Base-by-base conservation (phyloP, 2,113 vertebrate genomes). In the Hiodon alosoides region DNA sequence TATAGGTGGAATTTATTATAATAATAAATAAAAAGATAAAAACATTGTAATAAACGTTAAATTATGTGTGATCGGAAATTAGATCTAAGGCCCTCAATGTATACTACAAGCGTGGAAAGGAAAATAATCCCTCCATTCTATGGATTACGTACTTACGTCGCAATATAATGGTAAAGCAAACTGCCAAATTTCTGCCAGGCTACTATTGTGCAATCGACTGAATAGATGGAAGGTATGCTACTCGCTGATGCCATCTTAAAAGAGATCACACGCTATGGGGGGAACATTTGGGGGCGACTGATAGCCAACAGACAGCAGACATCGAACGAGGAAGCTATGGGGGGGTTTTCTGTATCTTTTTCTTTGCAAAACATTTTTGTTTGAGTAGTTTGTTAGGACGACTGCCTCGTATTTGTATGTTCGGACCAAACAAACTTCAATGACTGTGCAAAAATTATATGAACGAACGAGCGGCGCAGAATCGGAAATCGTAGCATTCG, bases 381-480 rank as follows among this genome's bases (percentile, higher is more conserved):
- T 31, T 31, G 31, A 31, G 31, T 71, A 16, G 47, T 58, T 3
- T 31, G 17, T 7, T 11, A 54, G 50, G 31, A 59, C 10, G 2
- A 11, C 13, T 7, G 13, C 50, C 69, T 47, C 69, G 48, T 3
- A 5, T 9, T 59, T 60, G 7, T 71, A 72, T 52, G 64, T 59
- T 67, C 16, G 54, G 14, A 64, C 61, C 69, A 62, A 74, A 70
- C 54, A 55, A 31, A 75, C 79, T 77, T 81, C 79, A 76, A 79
- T 83, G 83, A 83, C 83, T 78, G 61, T 54, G 81, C 80, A 83
- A 78, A 78, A 72, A 79, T 78, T 67, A 53, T 48, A 66, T 71
- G 78, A 73, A 71, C 62, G 64, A 48, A 67, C 75, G 69, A 75
- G 72, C 57, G 73, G 78, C 81, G 74, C 79, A 77, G 46, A 69